A percentile compares a stretch with the other conserved stretches of the same genome.
Conservation (phyloP, 1,140 invertebrate species). For the Tribolium madens region DNA sequence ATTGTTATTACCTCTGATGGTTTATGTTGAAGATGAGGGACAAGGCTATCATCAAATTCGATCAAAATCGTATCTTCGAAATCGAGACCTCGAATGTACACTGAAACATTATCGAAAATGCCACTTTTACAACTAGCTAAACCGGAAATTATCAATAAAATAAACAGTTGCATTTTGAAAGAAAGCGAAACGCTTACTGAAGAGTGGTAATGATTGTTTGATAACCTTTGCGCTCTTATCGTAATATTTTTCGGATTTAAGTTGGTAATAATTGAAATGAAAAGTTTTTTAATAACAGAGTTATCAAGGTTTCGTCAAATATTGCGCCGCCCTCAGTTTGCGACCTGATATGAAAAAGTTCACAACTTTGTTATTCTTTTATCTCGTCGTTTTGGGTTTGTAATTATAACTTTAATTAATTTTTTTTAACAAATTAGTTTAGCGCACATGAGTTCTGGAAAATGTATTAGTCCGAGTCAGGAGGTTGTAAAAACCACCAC, state of each 20-base stretch:
- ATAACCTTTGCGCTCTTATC: not conserved
- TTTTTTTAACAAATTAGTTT: not conserved
- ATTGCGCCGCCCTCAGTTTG: not conserved
- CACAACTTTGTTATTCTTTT: not conserved
- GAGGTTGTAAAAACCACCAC: not conserved
- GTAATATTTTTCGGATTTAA: no score
- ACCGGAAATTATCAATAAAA: not conserved
- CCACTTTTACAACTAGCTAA: constrained; percentile 3
- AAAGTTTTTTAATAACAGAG: constrained; percentile 6
- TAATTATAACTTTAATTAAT: not conserved
- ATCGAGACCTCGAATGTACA: not conserved
- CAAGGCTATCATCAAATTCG: not conserved
- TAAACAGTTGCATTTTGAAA: not conserved
- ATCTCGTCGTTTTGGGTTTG: not conserved
- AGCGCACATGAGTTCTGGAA: not conserved
- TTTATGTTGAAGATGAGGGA: not conserved
- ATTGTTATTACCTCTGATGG: not conserved
- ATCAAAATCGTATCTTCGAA: not conserved
- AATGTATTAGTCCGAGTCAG: not conserved
- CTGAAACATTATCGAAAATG: constrained; percentile 7
- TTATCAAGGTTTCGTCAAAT: not conserved
- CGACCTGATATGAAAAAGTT: not conserved
- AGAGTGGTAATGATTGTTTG: not conserved
- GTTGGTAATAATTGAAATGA: no score
- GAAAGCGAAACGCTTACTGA: not conserved